Base-by-base conservation (phyloP, 1,140 invertebrate genomes). In the Trachymyrmex septentrionalis region DNA sequence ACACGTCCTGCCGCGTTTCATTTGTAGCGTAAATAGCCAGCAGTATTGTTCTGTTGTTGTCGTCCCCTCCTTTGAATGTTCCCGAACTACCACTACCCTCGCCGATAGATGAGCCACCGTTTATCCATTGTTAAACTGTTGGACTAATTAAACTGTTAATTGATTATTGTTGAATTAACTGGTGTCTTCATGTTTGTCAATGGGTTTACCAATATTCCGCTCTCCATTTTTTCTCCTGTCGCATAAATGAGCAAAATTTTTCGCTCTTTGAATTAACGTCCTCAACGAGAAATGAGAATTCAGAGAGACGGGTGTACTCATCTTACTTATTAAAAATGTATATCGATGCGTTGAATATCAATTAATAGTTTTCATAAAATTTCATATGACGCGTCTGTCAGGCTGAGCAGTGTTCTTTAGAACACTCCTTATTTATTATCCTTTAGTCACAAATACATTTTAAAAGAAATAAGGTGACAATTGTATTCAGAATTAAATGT, bases 41-140 rank as follows among this genome's bases (percentile, higher is more conserved):
- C 55, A 73, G 50, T 82, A 84, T 78, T 89, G 87, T 87, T 89
- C 55, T 24, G 84, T 53, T 12, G 66, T 34, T 63, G 53, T 44
- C 38, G n/a, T 24, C 44, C 19, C 10, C 12, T 3, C 9, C n/a
- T n/a, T 30, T 7, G 7, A 55, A 30, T 72, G 21, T 21, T 53
- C 34, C 19, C 21, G 9, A 82, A 82, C 3, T 16, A 73, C 53
- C 21, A 50, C 14, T 38, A n/a, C n/a, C n/a, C n/a, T n/a, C 14
- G 19, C 27, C 57, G 19, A 61, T 48, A 77, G 27, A 38, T 30
- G 63, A 71, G 53, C 72, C 38, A 48, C 21, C 21, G 50, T 50
- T 78, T 77, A 55, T 87, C 59, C 85, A 80, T 91, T 78, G 81
- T 66, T 86, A 57, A 91, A 88, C 81, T 86, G 64, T 86, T 90